Conservation (phyloP, 2,797 vertebrate species). For the Thripadectes ignobilis region DNA sequence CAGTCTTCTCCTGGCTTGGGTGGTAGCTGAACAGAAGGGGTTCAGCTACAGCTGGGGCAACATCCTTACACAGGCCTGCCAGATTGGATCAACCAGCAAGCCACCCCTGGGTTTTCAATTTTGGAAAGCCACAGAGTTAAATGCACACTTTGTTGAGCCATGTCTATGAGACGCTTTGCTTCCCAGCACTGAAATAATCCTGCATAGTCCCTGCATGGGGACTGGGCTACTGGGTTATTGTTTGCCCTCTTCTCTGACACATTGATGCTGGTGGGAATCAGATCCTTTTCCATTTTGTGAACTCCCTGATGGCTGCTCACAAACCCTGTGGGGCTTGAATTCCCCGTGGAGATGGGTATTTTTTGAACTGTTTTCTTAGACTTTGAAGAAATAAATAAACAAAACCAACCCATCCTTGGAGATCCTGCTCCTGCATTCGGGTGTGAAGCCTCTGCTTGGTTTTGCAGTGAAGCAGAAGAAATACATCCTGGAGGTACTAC, state of each 20-base stretch:
- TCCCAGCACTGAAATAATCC: neutral
- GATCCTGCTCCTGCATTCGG: neutral
- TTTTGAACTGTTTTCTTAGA: neutral
- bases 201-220: rapidly evolving
- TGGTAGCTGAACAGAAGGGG: neutral
- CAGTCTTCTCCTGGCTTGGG: neutral
- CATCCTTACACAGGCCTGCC: neutral
- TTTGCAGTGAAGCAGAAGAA: neutral
- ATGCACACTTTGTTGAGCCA: rapidly evolving
- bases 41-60: neutral
- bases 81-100: neutral
- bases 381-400: neutral
- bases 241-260: neutral
- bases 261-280: neutral
- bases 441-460: neutral
- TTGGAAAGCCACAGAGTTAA: neutral
- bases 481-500: neutral
- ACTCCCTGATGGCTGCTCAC: neutral
- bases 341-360: neutral
- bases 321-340: neutral
- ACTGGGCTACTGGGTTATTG: neutral
- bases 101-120: neutral
- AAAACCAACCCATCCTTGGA: neutral
- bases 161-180: neutral
- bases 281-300: neutral